Percentiles rank a stretch among this genome's conserved stretches.
Conservation (phyloP, 2,113 vertebrate genomes). For the Cololabis saira region DNA sequence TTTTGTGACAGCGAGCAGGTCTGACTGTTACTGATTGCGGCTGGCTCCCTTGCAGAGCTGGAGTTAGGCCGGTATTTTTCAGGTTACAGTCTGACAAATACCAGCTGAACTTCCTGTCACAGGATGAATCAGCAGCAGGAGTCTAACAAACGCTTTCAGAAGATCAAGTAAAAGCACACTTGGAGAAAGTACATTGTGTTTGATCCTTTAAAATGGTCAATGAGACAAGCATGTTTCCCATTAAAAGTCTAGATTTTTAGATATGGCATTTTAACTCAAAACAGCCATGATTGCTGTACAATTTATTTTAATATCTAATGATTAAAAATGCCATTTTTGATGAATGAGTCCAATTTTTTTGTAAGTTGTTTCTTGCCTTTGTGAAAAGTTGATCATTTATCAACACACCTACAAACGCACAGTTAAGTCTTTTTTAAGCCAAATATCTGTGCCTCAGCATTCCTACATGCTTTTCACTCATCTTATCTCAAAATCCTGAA, state of each 20-base stretch:
- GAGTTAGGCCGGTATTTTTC: constrained; percentile 21
- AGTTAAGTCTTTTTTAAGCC: constrained; percentile 1
- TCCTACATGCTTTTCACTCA: constrained; percentile 30
- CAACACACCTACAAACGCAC: background rate
- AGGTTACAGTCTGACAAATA: constrained; percentile 31
- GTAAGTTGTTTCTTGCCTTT: background rate
- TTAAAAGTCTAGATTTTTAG: background rate
- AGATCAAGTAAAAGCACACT: constrained; percentile 1
- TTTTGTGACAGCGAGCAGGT: constrained; percentile 47
- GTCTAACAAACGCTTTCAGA: constrained; percentile 4
- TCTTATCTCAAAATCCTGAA: constrained; percentile 44
- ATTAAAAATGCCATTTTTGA: background rate
- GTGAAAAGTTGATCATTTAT: constrained; percentile 4
- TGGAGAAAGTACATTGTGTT: background rate
- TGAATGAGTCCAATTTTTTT: background rate
- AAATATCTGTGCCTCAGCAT: constrained; percentile 28
- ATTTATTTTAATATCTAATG: background rate
- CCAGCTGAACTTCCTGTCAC: constrained; percentile 34
- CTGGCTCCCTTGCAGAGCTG: constrained; percentile 39
- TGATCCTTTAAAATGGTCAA: background rate
- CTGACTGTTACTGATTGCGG: constrained; percentile 63
- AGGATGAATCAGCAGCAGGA: constrained; percentile 20
- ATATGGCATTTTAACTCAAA: background rate
- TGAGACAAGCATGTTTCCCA: background rate
- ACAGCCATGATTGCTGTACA: background rate